Base-by-base conservation (phyloP, 2,888 invertebrate genomes). In the Apantesis nais region DNA sequence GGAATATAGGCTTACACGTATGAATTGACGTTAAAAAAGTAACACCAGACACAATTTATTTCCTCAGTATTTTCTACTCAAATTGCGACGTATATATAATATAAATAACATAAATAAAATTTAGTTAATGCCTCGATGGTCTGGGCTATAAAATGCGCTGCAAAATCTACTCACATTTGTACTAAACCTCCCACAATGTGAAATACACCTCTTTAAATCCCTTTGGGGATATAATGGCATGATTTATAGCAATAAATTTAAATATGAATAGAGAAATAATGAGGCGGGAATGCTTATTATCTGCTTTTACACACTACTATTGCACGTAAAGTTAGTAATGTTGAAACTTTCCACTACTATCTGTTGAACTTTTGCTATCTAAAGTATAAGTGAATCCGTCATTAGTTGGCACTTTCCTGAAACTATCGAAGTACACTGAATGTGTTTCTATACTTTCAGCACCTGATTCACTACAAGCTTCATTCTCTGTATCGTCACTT, bases 361-460 rank as follows among this genome's bases (percentile, higher is more conserved):
- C 84, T 80, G 85, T 85, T 65, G 81, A 86, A 83, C 83, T 83
- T 83, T 87, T 86, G 71, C 77, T 84, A 68, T 81, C 83, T 77
- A 78, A 80, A 78, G 81, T 86, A 75, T 79, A 82, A 78, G 78
- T 83, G 72, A 85, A 88, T 65, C 91, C 91, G 39, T 88, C 81
- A 76, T 84, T 88, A 31, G 84, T 80, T 76, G 89, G 85, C 62
- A 86, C 81, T 73, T 96, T 96, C 74, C 96, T 93, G 84, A 97
- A 97, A 88, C 96, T 97, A 65, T 97, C 97, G 83, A 98, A 98
- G 87, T 98, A 97, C 60, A 98, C 98, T 7, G 98, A 98, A 92
- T 98, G 98, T 0, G 98, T 98, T 85, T 98, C 98, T 41, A 98
- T 95, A 92, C 98, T 98, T 88, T 98, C 98, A 7, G 97, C 98